Evolutionary conservation across 1,140 invertebrate species (phyloP).

Genomic region (Amyelois transitella): DNA sequence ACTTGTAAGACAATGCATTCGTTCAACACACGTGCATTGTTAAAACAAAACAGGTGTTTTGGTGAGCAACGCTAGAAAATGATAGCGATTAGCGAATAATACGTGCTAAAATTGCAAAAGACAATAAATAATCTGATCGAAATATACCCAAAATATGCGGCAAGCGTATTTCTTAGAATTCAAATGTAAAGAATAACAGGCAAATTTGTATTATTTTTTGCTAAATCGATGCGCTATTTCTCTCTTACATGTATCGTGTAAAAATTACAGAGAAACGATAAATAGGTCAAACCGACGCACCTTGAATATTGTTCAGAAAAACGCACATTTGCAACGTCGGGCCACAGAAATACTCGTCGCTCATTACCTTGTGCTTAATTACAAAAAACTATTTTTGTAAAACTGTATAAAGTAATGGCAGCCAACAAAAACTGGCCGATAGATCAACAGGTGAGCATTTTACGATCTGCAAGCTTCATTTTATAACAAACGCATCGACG

Average conservation of each 20-base stretch:
- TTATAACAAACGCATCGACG: slow-evolving; percentile 27
- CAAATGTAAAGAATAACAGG: no score
- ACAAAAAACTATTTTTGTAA: slow-evolving; percentile 21
- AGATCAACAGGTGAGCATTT: slow-evolving; percentile 30
- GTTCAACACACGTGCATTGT: neutral
- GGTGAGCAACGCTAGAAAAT: neutral
- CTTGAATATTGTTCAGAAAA: slow-evolving; percentile 29
- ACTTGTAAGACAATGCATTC: neutral
- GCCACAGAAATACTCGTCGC: slow-evolving; percentile 32
- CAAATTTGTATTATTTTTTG: neutral
- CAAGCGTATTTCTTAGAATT: no score
- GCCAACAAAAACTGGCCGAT: slow-evolving; percentile 20
- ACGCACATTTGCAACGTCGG: slow-evolving; percentile 23
- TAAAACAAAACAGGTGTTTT: neutral
- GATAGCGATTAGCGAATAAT: neutral
- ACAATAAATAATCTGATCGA: neutral
- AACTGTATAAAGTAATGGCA: slow-evolving; percentile 8
- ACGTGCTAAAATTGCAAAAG: neutral
- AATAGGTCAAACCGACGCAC: slow-evolving; percentile 29
- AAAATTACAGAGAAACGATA: slow-evolving; percentile 10
- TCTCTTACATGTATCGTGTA: neutral
- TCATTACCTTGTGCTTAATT: slow-evolving; percentile 39
- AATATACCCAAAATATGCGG: no score
- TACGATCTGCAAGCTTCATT: slow-evolving; percentile 27
- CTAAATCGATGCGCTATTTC: neutral